Evolutionary conservation across 2,888 invertebrate genomes (phyloP).

Genomic region (Apodemia mormo): DNA sequence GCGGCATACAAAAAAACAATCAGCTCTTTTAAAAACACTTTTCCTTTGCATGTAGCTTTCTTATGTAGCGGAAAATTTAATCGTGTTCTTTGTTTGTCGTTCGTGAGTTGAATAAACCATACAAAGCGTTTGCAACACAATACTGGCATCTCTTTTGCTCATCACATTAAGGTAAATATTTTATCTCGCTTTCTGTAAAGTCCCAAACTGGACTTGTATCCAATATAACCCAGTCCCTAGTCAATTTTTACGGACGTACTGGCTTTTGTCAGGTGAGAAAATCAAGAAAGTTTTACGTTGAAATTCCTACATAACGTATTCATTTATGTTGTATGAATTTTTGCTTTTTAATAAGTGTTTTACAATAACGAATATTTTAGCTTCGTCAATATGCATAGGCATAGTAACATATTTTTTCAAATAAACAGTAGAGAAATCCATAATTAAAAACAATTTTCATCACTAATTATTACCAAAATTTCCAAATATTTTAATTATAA

Average conservation of each 20-base stretch:
- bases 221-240: slow-evolving; percentile 50
- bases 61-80: slow-evolving; percentile 76
- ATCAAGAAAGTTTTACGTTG: slow-evolving; percentile 39
- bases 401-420: too few species aligned
- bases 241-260: slow-evolving; percentile 54
- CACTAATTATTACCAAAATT: too few species aligned
- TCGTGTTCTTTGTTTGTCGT: slow-evolving; percentile 65
- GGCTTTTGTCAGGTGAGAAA: slow-evolving; percentile 52
- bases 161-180: slow-evolving; percentile 40
- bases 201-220: slow-evolving; percentile 51
- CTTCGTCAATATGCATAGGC: too few species aligned
- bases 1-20: slow-evolving; percentile 36
- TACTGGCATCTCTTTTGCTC: slow-evolving; percentile 46
- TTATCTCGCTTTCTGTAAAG: slow-evolving; percentile 49
- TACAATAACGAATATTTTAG: too few species aligned
- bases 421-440: too few species aligned
- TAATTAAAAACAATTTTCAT: too few species aligned
- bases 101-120: slow-evolving; percentile 73
- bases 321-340: background rate
- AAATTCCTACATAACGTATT: slow-evolving; percentile 12
- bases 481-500: too few species aligned
- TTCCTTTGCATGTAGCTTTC: slow-evolving; percentile 58
- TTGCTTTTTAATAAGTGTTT: background rate
- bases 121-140: slow-evolving; percentile 44
- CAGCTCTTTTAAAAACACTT: slow-evolving; percentile 47